A percentile compares a stretch with the other conserved stretches of the same genome.
phyloP scores from a whole-genome alignment of 1,140 invertebrate species.

The Sarcophaga bullata region DNA sequence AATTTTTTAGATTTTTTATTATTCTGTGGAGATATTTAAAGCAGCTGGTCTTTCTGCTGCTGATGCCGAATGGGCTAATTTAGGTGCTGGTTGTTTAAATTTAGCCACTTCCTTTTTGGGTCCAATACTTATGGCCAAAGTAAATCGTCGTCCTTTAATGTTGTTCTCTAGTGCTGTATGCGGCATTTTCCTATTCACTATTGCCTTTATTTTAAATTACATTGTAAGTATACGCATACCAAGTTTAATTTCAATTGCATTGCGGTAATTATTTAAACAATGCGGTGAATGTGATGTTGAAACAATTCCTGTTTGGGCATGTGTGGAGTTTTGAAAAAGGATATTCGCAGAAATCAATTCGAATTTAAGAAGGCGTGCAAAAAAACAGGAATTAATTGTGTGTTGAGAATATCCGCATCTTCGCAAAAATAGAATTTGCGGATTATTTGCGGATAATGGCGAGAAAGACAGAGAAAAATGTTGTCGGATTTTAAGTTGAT shows the following conservation, averaged over 20 bases:
- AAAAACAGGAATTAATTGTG: too few relatives aligned
- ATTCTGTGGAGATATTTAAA: slow-evolving; percentile 77
- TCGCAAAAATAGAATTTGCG: too few relatives aligned
- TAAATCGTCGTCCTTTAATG: slow-evolving; percentile 69
- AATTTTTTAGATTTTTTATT: slow-evolving; percentile 79
- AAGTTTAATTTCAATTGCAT: slow-evolving; percentile 15
- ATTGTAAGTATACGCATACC: slow-evolving; percentile 68
- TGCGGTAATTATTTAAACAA: too few relatives aligned
- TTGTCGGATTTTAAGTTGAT: too few relatives aligned
- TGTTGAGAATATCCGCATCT: too few relatives aligned
- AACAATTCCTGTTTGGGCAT: too few relatives aligned
- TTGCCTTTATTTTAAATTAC: slow-evolving; percentile 69
- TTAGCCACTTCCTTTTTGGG: slow-evolving; percentile 74
- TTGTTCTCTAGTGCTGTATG: slow-evolving; percentile 69
- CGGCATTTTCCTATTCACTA: slow-evolving; percentile 68
- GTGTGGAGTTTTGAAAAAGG: too few relatives aligned
- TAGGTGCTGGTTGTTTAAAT: slow-evolving; percentile 76
- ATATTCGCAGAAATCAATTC: too few relatives aligned
- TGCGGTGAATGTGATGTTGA: too few relatives aligned
- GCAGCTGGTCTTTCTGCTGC: slow-evolving; percentile 69
- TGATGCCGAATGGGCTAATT: slow-evolving; percentile 73
- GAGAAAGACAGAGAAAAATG: too few relatives aligned
- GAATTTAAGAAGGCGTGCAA: too few relatives aligned
- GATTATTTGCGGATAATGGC: too few relatives aligned
- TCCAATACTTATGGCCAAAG: slow-evolving; percentile 69